Base-by-base conservation (phyloP, 2,113 vertebrate genomes). In the Aix galericulata region DNA sequence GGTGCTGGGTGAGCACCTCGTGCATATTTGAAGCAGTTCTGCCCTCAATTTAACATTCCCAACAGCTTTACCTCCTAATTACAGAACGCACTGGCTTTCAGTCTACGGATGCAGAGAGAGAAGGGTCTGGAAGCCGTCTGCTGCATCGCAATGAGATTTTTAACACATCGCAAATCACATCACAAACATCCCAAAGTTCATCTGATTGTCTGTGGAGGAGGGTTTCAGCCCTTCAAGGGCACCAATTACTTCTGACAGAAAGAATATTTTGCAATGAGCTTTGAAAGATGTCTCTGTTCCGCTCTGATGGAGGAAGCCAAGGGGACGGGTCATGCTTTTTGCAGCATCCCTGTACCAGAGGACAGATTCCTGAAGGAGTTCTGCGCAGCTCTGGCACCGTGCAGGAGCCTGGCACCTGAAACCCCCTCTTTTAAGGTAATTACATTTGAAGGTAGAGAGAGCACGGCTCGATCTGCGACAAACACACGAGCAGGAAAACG, bases 31-130 rank as follows among this genome's bases (percentile, higher is more conserved):
- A 82, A 79, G 22, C 13, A 62, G 53, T 26, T 73, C 34, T 92
- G 64, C 71, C 3, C 60, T 25, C 32, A 79, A 5, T 34, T 82
- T 91, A 84, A 85, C 2, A 1, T 53, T 78, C 55, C 75, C 53
- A 13, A 80, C 44, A 85, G 71, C 40, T 89, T 76, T 62, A 72
- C 42, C n/a, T 93, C 72, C 76, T 86, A 93, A 96, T 88, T 93
- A 90, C 93, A 91, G 62, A 21, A 23, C 44, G 77, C 50, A 53
- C 29, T 66, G 42, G 67, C 1, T 91, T 89, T 87, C 85, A 85
- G 50, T 60, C 52, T 87, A 79, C 60, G 82, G 38, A 89, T 58
- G 38, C 53, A 82, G 60, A 60, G 50, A 68, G 21, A 25, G 42
- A 9, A 11, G 21, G 83, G 26, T 44, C 67, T 85, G 62, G 34